Percentiles rank a stretch among this genome's conserved stretches.
These are phyloP conservation scores for Thaumetopoea pityocampa DNA, from an alignment of 1,140 invertebrate species.

Conservation along the genomic window DNA sequence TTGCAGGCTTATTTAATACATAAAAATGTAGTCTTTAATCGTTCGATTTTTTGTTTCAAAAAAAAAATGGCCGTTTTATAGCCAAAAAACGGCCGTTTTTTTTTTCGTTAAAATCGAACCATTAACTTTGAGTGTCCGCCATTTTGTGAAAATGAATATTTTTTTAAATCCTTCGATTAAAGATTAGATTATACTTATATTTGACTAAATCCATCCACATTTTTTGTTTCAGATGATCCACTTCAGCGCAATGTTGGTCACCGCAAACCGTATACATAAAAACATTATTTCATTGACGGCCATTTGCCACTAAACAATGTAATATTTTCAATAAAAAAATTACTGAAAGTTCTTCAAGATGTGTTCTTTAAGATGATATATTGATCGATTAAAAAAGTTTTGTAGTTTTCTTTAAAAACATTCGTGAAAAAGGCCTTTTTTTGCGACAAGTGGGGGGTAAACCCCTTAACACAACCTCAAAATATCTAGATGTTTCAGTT, in stretches of 20 bases:
- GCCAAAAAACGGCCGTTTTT: constrained; percentile 23
- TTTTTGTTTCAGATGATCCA: constrained; percentile 23
- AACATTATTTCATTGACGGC: too few species aligned
- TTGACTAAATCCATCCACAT: constrained; percentile 26
- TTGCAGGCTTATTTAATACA: constrained; percentile 1
- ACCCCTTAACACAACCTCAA: too few species aligned
- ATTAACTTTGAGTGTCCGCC: constrained; percentile 21
- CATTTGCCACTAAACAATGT: too few species aligned
- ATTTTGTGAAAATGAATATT: constrained; percentile 20
- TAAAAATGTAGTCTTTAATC: constrained; percentile 9
- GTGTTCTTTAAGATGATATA: too few species aligned
- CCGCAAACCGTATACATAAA: constrained; percentile 12
- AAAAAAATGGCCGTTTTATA: constrained; percentile 21
- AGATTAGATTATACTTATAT: constrained; percentile 9
- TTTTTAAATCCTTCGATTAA: constrained; percentile 22
- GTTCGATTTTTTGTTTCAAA: constrained; percentile 16
- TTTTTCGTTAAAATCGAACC: constrained; percentile 19
- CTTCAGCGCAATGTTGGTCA: constrained; percentile 16
- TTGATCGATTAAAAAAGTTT: too few species aligned
- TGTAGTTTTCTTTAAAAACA: too few species aligned
- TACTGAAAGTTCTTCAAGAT: too few species aligned
- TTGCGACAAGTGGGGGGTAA: too few species aligned
- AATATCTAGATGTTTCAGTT: too few species aligned
- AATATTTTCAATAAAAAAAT: too few species aligned
- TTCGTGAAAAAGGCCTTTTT: too few species aligned